Evolutionary conservation across 2,797 vertebrate genomes (phyloP).

Genomic region (Peromyscus melanophrys): DNA sequence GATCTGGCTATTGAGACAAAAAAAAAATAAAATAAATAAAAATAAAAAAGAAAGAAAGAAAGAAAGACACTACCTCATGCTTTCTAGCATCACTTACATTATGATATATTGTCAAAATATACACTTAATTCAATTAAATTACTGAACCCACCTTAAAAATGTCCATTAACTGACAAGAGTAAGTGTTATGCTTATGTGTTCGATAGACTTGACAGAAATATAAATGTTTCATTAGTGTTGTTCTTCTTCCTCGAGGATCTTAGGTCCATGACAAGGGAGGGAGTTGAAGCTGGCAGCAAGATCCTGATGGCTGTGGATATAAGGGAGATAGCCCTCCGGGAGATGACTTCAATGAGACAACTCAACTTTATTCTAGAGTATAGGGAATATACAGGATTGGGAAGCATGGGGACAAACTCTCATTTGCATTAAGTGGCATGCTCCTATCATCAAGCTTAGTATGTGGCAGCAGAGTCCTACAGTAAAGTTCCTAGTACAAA

Average conservation of each 20-base stretch:
- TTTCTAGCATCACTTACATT: constrained; percentile 46
- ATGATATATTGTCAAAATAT: constrained; percentile 12
- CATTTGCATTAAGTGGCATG: not conserved
- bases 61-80: constrained; percentile 37
- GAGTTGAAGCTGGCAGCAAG: not conserved
- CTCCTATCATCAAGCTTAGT: not conserved
- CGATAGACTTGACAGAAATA: constrained; percentile 43
- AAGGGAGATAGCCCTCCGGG: not conserved
- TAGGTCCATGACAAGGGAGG: not conserved
- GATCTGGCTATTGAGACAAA: constrained; percentile 56
- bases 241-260: not conserved
- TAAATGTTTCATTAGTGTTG: constrained; percentile 1
- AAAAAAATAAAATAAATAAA: not conserved
- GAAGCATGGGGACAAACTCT: not conserved
- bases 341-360: not conserved
- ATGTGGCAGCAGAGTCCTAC: not conserved
- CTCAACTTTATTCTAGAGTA: not conserved
- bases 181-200: not conserved
- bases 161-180: constrained; percentile 7
- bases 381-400: not conserved
- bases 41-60: too few relatives aligned
- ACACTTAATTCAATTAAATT: constrained; percentile 5
- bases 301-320: not conserved
- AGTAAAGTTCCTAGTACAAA: not conserved
- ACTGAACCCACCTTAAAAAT: not conserved